Conservation (phyloP, 37 sponge, comb jelly and placozoan genomes). For the Agelas oroides region DNA sequence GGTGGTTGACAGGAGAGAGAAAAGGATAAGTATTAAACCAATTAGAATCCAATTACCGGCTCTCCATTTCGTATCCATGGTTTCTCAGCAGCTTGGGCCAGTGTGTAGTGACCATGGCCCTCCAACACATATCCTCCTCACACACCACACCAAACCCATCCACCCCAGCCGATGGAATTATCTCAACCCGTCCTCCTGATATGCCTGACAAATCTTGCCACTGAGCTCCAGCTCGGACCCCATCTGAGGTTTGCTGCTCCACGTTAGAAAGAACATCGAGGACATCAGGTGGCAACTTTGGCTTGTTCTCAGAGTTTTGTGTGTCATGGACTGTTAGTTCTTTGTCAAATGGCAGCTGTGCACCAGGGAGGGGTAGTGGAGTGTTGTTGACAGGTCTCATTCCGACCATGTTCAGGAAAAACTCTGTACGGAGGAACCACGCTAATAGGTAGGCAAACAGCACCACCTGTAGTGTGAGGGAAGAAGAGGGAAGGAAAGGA, state of each 20-base stretch:
- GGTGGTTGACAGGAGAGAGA: too few species aligned
- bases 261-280: too few species aligned
- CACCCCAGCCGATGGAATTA: too few species aligned
- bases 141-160: conserved; percentile 51
- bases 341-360: not conserved
- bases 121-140: conserved; percentile 74
- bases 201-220: too few species aligned
- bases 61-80: conserved; percentile 26
- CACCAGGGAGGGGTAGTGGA: not conserved
- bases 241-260: too few species aligned
- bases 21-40: too few species aligned
- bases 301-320: not conserved
- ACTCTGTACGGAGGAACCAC: conserved; percentile 8
- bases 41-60: conserved; percentile 31
- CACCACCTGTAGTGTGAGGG: not conserved
- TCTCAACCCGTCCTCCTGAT: too few species aligned
- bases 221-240: too few species aligned
- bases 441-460: conserved; percentile 19
- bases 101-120: conserved; percentile 78
- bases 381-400: not conserved
- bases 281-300: too few species aligned
- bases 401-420: conserved; percentile 14
- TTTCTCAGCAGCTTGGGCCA: conserved; percentile 72
- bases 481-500: too few species aligned
- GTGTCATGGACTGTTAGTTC: not conserved